Evolutionary conservation across 2,888 invertebrate genomes (phyloP), one percentile per base, ranked within the genome.

Genomic region (Trissoscelio sp.): DNA sequence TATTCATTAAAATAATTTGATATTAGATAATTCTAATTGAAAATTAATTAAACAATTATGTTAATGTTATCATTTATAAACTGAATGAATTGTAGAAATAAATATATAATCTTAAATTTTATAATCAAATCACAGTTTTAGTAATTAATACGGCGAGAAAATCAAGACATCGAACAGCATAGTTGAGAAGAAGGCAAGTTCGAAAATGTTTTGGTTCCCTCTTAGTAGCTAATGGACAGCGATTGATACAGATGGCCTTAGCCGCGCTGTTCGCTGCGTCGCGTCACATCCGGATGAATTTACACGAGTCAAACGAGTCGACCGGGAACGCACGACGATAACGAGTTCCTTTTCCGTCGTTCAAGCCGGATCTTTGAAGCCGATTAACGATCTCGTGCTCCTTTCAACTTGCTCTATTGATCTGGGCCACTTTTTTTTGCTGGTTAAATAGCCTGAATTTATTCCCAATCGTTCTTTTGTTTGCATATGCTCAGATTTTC

Each of bases 271-370:
- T 79, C 79, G 82, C 79, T 74, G 85, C 85, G 85, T 85, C 86
- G 87, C 90, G 89, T 91, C 91, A 90, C 89, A 88, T 91, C 90
- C 90, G 90, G 88, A 89, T 88, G 88, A 90, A 89, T 90, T 89
- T 89, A 88, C 88, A 90, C 88, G 88, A 88, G 87, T 88, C 86
- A 88, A 89, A 87, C 87, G 87, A 87, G 85, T 84, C 85, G 86
- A 85, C 75, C 85, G 86, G 83, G 84, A 84, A 83, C 82, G 83
- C 80, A 83, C 80, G 82, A 82, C 87, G 87, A 88, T 87, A 87
- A 84, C 86, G 86, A 86, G 88, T 89, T 90, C 88, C 88, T 88
- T 86, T 86, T 86, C 86, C 86, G 86, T 83, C 81, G 80, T 70
- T 81, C 81, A 78, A 81, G 81, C 83, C 79, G 83, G 78, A 79